Evolutionary conservation across 2,888 invertebrate species (phyloP).

Genomic region (Autographa gamma): DNA sequence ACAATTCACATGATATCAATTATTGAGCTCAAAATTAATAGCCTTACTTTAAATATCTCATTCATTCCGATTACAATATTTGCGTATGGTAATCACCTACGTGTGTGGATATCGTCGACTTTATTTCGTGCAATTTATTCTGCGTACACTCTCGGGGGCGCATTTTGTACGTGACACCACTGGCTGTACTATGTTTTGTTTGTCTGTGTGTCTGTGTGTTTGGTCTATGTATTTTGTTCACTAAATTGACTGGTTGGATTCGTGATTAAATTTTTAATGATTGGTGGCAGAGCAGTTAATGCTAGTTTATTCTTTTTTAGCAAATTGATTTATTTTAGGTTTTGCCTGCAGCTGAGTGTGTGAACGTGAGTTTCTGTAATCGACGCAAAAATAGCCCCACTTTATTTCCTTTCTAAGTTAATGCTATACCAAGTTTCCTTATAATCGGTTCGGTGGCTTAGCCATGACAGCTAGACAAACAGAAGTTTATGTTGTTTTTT

Average conservation of each 20-base stretch:
- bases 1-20: background rate
- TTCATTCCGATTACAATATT: constrained; percentile 59
- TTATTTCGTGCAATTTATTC: constrained; percentile 71
- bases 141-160: constrained; percentile 56
- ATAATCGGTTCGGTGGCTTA: no score
- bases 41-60: constrained; percentile 18
- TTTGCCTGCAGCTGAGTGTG: no score
- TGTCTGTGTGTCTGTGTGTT: constrained; percentile 30
- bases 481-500: no score
- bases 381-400: no score
- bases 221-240: background rate
- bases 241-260: background rate
- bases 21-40: constrained; percentile 2
- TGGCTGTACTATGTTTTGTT: constrained; percentile 15
- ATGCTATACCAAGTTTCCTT: no score
- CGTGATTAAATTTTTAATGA: background rate
- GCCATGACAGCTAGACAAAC: no score
- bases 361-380: no score
- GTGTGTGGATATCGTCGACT: constrained; percentile 60
- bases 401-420: no score
- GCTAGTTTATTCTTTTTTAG: no score
- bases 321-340: no score
- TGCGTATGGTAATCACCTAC: constrained; percentile 64
- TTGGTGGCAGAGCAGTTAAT: background rate
- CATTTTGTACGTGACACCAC: constrained; percentile 61